phyloP scores from a whole-genome alignment of 2,113 vertebrate species.

The Oreochromis niloticus region DNA sequence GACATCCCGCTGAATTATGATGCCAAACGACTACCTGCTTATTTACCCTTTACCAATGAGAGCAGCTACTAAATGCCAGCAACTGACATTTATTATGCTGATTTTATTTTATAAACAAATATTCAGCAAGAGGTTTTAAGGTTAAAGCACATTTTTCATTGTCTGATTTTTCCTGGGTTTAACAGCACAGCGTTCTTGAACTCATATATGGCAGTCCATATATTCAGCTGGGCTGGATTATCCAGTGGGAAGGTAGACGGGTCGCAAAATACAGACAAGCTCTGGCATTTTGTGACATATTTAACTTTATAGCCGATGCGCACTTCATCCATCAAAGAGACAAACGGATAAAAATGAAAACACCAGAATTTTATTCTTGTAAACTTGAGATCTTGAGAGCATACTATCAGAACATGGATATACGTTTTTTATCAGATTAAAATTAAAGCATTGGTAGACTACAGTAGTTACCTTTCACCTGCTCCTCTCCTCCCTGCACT shows the following conservation, averaged over 20 bases:
- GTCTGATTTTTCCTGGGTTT: background rate
- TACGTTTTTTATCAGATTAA: background rate
- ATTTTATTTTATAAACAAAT: background rate
- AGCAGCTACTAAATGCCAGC: background rate
- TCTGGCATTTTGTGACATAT: background rate
- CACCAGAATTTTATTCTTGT: background rate
- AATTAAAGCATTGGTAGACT: background rate
- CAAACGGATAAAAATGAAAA: background rate
- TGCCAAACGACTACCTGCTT: background rate
- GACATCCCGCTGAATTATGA: background rate
- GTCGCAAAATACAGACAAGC: background rate
- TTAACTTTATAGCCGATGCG: background rate
- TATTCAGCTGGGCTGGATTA: background rate
- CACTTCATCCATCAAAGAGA: background rate
- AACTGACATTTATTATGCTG: background rate
- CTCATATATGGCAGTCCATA: rapidly evolving
- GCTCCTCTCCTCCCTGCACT: background rate
- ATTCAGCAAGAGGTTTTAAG: background rate
- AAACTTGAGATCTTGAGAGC: background rate
- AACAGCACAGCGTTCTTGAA: background rate
- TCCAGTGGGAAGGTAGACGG: background rate
- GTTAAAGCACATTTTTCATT: background rate
- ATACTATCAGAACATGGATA: rapidly evolving
- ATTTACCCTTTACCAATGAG: background rate
- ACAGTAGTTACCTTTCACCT: background rate